Conservation (phyloP, 2,888 invertebrate genomes). For the Eupsilia transversa region DNA sequence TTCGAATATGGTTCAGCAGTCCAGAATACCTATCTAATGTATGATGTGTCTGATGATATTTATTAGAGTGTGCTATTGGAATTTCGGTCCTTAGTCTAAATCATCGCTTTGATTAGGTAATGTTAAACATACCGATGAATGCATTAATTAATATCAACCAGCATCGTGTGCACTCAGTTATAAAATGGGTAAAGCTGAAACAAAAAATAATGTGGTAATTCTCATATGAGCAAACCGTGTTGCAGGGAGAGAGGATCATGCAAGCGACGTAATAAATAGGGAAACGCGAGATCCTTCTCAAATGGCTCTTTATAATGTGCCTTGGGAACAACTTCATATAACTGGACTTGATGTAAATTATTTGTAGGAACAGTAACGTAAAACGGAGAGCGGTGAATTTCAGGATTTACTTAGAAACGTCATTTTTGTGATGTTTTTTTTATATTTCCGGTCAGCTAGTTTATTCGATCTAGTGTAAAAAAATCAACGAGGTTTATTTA, state of each 20-base stretch:
- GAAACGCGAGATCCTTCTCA: slow-evolving; percentile 53
- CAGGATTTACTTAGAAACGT: neutral
- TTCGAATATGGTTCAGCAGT: neutral
- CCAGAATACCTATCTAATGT: neutral
- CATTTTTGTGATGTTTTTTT: neutral
- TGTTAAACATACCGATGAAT: neutral
- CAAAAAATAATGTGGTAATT: neutral
- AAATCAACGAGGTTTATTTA: neutral
- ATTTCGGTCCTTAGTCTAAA: neutral
- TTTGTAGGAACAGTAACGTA: slow-evolving; percentile 5
- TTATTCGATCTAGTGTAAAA: neutral
- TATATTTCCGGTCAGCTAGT: too few relatives aligned
- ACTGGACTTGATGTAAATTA: slow-evolving; percentile 13
- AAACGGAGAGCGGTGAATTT: neutral
- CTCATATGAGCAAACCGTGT: slow-evolving; percentile 11
- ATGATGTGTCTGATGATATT: neutral
- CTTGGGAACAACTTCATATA: slow-evolving; percentile 18
- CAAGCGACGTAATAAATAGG: slow-evolving; percentile 51
- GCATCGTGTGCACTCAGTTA: neutral
- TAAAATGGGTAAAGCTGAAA: neutral
- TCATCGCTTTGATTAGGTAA: neutral
- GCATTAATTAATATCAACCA: neutral
- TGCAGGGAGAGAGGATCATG: slow-evolving; percentile 29
- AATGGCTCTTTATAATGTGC: slow-evolving; percentile 48
- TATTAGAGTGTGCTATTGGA: too few relatives aligned